phyloP scores from a whole-genome alignment of 2,113 vertebrate genomes.

The Coptodon bakossiorum region DNA sequence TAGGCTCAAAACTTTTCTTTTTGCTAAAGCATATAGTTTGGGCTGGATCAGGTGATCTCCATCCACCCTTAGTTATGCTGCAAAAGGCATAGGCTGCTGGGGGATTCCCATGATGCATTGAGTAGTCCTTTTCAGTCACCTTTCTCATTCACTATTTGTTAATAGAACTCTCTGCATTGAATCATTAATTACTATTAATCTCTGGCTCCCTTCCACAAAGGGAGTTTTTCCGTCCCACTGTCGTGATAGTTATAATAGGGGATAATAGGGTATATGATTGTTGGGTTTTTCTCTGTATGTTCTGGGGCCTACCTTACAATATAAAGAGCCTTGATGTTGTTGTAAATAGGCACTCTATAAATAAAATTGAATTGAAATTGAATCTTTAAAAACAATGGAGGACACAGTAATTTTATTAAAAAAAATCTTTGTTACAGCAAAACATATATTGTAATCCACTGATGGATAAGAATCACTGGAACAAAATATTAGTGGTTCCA shows the following conservation, averaged over 20 bases:
- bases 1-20: not conserved
- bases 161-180: not conserved
- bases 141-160: not conserved
- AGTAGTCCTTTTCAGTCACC: not conserved
- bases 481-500: not conserved
- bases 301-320: not conserved
- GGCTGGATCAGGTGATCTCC: not conserved
- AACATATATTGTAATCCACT: not conserved
- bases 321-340: not conserved
- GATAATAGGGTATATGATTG: not conserved
- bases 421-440: conserved; percentile 15
- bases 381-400: not conserved
- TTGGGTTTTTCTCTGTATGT: not conserved
- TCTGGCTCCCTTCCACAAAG: not conserved
- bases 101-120: not conserved
- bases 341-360: not conserved
- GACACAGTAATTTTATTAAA: not conserved
- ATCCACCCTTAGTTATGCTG: not conserved
- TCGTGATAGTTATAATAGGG: not conserved
- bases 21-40: not conserved
- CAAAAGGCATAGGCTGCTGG: not conserved
- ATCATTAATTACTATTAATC: not conserved
- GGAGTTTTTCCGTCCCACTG: not conserved
- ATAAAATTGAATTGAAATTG: not conserved
- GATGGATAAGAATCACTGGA: not conserved